These are phyloP conservation scores for Phrynosoma blainvillii DNA, from an alignment of 2,113 vertebrate species.

Conservation along the genomic window DNA sequence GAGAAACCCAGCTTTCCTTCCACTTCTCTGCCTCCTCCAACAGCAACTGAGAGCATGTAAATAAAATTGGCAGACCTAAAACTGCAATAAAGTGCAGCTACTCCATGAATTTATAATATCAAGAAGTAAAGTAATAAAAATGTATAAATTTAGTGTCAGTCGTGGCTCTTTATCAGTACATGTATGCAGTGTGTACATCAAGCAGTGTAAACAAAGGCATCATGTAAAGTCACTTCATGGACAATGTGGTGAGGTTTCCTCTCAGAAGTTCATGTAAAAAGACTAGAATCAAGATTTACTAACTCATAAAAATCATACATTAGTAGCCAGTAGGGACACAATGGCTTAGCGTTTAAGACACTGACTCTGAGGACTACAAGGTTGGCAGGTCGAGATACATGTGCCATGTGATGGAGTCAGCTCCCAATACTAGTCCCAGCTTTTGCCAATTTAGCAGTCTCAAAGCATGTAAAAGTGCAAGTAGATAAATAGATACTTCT, in stretches of 20 bases:
- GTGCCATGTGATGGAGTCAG: no score
- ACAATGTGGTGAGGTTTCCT: not conserved
- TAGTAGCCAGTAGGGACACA: no score
- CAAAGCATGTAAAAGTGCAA: no score
- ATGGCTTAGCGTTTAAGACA: no score
- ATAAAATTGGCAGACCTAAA: slow-evolving; percentile 62
- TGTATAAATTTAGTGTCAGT: slow-evolving; percentile 49
- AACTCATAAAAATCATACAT: not conserved
- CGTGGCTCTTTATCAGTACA: slow-evolving; percentile 46
- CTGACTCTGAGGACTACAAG: no score
- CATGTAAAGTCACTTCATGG: slow-evolving; percentile 3
- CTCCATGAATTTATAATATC: slow-evolving; percentile 53
- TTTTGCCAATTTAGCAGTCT: no score
- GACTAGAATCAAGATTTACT: not conserved
- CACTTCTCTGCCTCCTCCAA: slow-evolving; percentile 3
- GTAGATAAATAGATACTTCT: no score
- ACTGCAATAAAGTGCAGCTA: slow-evolving; percentile 53
- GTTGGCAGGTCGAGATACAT: no score
- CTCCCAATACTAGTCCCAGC: no score
- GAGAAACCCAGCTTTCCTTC: slow-evolving; percentile 51
- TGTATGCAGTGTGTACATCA: not conserved
- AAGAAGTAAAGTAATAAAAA: slow-evolving; percentile 59
- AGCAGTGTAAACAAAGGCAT: not conserved
- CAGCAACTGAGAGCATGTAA: slow-evolving; percentile 51
- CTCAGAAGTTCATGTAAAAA: not conserved